Evolutionary conservation across 2,888 invertebrate genomes (phyloP), one percentile per base, ranked within the genome.

Genomic region (Tigriopus californicus): DNA sequence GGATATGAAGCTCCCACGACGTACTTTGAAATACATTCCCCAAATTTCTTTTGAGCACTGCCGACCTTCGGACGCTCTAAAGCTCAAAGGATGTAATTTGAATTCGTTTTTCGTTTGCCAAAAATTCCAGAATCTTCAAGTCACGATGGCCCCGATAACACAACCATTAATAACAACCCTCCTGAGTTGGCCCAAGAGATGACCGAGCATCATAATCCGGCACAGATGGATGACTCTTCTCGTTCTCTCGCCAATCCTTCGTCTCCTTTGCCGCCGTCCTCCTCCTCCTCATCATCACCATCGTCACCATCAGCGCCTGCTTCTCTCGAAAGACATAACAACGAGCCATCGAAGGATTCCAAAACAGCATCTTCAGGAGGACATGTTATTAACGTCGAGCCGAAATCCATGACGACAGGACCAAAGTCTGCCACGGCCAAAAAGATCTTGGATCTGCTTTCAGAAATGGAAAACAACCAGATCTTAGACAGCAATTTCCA

Each of bases 381-480:
- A 20, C 18, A 46, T 18, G 52, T 24, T 52, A 15, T 25, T 22
- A 20, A 18, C 22, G 24, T 33, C 15, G 33, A 52, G 15, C 20
- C 25, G 15, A n/a, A 18, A 6, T 13, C 24, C 33, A 51, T 25
- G 58, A 48, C 18, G 58, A 48, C 46, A 12, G 58, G 22, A n/a
- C 33, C 51, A 1, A 20, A 59, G n/a, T 33, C 33, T 5, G 24
- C 11, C n/a, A 59, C 59, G 20, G 59, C 59, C 11, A 41, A 22
- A 8, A 40, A 52, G 24, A 59, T 59, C 54, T 18, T 59, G 20
- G 24, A n/a, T 12, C 33, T 59, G 22, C 49, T 59, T 22, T 42
- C 41, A 13, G 51, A 59, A 52, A 59, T 59, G 49, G 59, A 51
- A 22, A 52, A 40, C 40, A 59, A 53, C 41, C 33, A 49, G 25